Evolutionary conservation across 2,797 vertebrate species (phyloP), one percentile per base, ranked within the genome.

Genomic region (Loris lydekkerianus): DNA sequence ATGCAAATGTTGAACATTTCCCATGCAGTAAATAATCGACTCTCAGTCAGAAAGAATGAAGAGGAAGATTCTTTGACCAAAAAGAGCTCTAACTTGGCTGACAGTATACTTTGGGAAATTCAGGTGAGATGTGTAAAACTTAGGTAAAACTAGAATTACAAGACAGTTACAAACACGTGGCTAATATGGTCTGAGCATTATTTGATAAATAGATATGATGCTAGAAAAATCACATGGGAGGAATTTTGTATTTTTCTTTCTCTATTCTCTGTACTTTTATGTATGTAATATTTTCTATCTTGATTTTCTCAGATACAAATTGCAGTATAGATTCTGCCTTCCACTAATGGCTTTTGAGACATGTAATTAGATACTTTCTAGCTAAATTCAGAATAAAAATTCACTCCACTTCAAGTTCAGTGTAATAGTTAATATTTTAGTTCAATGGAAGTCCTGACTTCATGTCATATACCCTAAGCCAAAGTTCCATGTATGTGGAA

Each of bases 321-420:
- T 86, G 60, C 1, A 78, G 10, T 20, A 60, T 8, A 37, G 53
- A 31, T 27, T 46, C 56, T 7, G 15, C n/a, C 15, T 43, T 65
- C 18, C 61, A 73, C 23, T 53, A 43, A 34, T 37, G 29, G 70
- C 31, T 65, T 94, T 46, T 69, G 25, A 37, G 72, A 61, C 27
- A 73, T 6, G 58, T 5, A 23, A 65, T 53, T 60, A 23, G 29
- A 58, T 63, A 60, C 27, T 89, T 85, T 7, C 5, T 58, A 63
- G 21, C 34, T 40, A 63, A 84, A 34, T 60, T 81, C 34, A 72
- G 84, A 90, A 93, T 60, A 82, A 96, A 88, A 65, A 95, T 81
- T 81, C 13, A 70, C 25, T 67, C 31, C 13, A 89, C 25, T 75
- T 69, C 15, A 85, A n/a, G 49, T 18, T 83, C 34, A 46, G 49